Evolutionary conservation across 2,113 vertebrate species (phyloP).

Genomic region (Vombatus ursinus): DNA sequence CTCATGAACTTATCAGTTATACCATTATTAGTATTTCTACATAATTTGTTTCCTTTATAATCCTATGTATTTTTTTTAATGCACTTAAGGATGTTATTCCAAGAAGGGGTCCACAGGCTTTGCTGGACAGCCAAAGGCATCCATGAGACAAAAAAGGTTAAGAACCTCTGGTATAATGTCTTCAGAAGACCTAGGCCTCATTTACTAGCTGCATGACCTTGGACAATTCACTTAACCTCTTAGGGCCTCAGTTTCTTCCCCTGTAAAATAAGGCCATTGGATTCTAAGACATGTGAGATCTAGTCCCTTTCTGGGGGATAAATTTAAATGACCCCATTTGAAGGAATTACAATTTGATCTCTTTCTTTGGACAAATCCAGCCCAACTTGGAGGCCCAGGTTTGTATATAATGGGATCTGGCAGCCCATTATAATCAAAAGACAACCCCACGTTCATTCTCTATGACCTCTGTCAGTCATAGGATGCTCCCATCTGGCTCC

Average conservation of each 20-base stretch:
- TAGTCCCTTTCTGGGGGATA: background rate
- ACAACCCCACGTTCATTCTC: background rate
- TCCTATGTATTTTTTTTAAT: background rate
- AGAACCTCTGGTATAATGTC: background rate
- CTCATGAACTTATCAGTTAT: background rate
- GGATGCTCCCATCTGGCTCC: background rate
- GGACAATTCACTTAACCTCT: background rate
- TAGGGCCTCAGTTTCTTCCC: background rate
- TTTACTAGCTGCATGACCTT: background rate
- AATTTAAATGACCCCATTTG: background rate
- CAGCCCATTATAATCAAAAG: background rate
- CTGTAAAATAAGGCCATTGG: background rate
- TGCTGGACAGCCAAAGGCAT: background rate
- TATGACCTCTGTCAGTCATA: background rate
- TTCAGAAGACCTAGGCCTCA: background rate
- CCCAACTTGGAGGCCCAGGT: background rate
- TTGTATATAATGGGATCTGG: background rate
- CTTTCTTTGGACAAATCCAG: background rate
- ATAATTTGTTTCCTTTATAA: background rate
- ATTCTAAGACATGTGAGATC: background rate
- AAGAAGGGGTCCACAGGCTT: background rate
- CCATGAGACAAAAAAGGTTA: background rate
- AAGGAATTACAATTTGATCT: background rate
- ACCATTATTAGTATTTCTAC: background rate
- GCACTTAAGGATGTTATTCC: background rate